Base-by-base conservation (phyloP, 2,113 vertebrate genomes). In the Indicator indicator region DNA sequence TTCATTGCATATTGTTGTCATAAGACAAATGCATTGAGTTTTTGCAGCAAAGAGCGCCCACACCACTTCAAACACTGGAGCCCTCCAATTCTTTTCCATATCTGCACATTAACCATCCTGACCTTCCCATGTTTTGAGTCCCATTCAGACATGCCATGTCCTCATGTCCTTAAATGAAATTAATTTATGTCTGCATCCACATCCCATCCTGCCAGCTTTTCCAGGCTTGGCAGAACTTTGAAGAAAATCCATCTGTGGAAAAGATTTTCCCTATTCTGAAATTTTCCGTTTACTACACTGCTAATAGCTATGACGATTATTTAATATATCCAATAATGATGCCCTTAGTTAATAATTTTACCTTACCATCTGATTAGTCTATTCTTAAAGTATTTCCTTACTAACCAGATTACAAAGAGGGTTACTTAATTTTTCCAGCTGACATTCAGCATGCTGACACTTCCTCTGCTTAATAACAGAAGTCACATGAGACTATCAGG, bases 371-470 rank as follows among this genome's bases (percentile, higher is more conserved):
- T 77, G 65, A 91, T 88, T 90, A 95, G 69, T 38, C 48, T 90
- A 60, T 12, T 77, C 60, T 56, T 77, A 19, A 94, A 78, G 12
- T 78, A 86, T 95, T 95, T 94, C 72, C 64, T 89, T 91, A 71
- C 63, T 91, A 92, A 89, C 60, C 68, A 74, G 75, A 77, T 91
- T 94, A 89, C 50, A 88, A 67, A 79, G 38, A 68, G 27, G 4
- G 62, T 95, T 89, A 93, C 75, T 75, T 74, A 77, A 75, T 88
- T 95, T 95, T 94, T 94, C 88, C 88, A 81, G 44, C 58, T 88
- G 65, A 86, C 83, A 78, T 70, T 86, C 80, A 92, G 60, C 30
- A 10, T 91, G 90, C 84, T 94, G 89, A 88, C 90, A 86, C 46
- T 60, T 44, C 80, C 72, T 6, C 62, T 88, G 69, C 88, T 94